Percentiles rank a stretch among this genome's conserved stretches.
phyloP scores from a whole-genome alignment of 2,888 invertebrate genomes.

The Acrobasis suavella region DNA sequence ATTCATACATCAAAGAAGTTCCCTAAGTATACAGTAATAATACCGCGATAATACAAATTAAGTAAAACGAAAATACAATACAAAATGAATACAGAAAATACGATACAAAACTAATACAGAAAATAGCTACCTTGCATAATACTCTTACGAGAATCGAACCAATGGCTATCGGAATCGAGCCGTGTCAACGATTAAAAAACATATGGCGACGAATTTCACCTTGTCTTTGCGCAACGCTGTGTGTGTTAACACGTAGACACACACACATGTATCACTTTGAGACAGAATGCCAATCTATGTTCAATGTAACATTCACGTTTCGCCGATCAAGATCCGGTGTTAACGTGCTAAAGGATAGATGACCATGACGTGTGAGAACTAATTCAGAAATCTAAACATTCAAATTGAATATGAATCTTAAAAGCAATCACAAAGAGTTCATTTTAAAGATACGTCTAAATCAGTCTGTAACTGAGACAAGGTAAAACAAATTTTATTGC shows the following conservation, averaged over 20 bases:
- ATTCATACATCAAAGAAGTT: conserved; percentile 82
- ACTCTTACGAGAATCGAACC: conserved; percentile 42
- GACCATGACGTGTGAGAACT: too few species aligned
- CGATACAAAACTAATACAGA: conserved; percentile 43
- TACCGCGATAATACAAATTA: conserved; percentile 66
- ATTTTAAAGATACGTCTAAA: too few species aligned
- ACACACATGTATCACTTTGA: too few species aligned
- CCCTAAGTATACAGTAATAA: conserved; percentile 73
- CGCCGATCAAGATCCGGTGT: too few species aligned
- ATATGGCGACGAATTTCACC: background rate
- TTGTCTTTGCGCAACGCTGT: background rate
- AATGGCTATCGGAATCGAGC: conserved; percentile 49
- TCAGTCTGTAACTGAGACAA: too few species aligned
- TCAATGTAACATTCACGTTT: too few species aligned
- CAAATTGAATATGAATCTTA: too few species aligned
- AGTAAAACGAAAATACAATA: conserved; percentile 30
- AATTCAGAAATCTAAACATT: too few species aligned
- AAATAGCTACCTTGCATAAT: conserved; percentile 64
- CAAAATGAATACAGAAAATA: conserved; percentile 45
- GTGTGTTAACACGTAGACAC: too few species aligned
- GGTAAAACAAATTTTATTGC: background rate
- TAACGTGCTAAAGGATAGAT: too few species aligned
- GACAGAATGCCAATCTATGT: too few species aligned
- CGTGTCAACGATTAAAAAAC: conserved; percentile 27
- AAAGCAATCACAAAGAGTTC: too few species aligned